Percentiles rank a stretch among this genome's conserved stretches.
Conservation (phyloP, 2,113 vertebrate species). For the Collichthys lucidus region DNA sequence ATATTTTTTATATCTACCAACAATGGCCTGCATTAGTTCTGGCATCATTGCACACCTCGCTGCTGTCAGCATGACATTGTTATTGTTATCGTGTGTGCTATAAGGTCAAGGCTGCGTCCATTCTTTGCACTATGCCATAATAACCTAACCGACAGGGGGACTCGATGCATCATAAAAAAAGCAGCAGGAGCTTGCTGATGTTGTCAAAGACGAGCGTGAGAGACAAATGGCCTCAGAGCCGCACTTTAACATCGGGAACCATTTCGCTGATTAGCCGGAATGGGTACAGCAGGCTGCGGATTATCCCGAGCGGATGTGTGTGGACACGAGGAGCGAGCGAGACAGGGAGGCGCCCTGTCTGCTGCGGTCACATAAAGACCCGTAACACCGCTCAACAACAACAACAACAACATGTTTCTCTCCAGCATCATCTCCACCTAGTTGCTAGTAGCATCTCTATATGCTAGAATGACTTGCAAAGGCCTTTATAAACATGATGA, state of each 20-base stretch:
- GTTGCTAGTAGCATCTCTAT: slow-evolving; percentile 49
- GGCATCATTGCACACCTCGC: neutral
- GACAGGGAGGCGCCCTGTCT: slow-evolving; percentile 28
- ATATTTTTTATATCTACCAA: neutral
- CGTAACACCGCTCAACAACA: neutral
- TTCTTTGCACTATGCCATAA: slow-evolving; percentile 13
- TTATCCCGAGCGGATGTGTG: slow-evolving; percentile 59
- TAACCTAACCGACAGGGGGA: slow-evolving; percentile 60
- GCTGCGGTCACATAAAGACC: slow-evolving; percentile 23
- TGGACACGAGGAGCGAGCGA: slow-evolving; percentile 10
- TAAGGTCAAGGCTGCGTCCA: slow-evolving; percentile 30
- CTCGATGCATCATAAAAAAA: slow-evolving; percentile 11
- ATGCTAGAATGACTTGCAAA: slow-evolving; percentile 81
- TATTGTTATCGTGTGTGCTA: slow-evolving; percentile 15
- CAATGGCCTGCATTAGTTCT: neutral
- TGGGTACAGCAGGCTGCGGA: slow-evolving; percentile 38
- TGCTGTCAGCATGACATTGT: slow-evolving; percentile 23
- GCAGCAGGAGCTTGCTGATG: slow-evolving; percentile 42
- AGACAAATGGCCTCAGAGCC: slow-evolving; percentile 30
- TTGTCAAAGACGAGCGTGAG: slow-evolving; percentile 37
- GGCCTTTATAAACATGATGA: slow-evolving; percentile 3
- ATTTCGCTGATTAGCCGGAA: slow-evolving; percentile 56
- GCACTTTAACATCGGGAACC: slow-evolving; percentile 11
- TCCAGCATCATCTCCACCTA: slow-evolving; percentile 45
- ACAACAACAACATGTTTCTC: neutral